phyloP scores from a whole-genome alignment of 2,113 vertebrate species.

The Rhabdornis inornatus region DNA sequence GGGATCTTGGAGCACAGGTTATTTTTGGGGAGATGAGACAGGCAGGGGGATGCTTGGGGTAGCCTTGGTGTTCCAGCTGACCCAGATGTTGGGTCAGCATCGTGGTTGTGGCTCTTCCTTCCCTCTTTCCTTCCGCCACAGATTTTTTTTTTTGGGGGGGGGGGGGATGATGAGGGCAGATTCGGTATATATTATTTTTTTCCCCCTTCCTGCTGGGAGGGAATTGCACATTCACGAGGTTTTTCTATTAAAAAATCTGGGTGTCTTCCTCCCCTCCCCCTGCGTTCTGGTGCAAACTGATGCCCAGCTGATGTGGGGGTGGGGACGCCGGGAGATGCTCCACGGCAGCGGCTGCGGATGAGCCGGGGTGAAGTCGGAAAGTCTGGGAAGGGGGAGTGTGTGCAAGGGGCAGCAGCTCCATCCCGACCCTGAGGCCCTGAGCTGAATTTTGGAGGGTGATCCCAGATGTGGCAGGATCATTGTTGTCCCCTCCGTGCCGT shows the following conservation, averaged over 20 bases:
- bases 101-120: neutral
- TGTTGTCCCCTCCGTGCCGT: accelerated
- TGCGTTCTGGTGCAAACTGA: conserved; percentile 15
- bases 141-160: neutral
- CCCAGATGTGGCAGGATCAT: accelerated
- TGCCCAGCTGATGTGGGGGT: conserved; percentile 35
- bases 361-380: neutral
- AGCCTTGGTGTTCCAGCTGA: neutral
- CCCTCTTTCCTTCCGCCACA: neutral
- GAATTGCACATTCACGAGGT: conserved; percentile 5
- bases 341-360: conserved; percentile 20
- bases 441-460: neutral
- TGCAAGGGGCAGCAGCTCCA: neutral
- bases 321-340: conserved; percentile 13
- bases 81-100: neutral
- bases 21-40: neutral
- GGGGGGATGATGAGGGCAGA: neutral
- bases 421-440: neutral
- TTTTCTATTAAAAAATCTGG: conserved; percentile 59
- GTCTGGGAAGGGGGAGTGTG: neutral
- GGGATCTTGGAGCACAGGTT: neutral
- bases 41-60: neutral
- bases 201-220: neutral
- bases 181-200: neutral
- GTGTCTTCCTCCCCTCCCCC: conserved; percentile 25